phyloP scores from a whole-genome alignment of 2,113 vertebrate genomes.

The Lampris incognitus region DNA sequence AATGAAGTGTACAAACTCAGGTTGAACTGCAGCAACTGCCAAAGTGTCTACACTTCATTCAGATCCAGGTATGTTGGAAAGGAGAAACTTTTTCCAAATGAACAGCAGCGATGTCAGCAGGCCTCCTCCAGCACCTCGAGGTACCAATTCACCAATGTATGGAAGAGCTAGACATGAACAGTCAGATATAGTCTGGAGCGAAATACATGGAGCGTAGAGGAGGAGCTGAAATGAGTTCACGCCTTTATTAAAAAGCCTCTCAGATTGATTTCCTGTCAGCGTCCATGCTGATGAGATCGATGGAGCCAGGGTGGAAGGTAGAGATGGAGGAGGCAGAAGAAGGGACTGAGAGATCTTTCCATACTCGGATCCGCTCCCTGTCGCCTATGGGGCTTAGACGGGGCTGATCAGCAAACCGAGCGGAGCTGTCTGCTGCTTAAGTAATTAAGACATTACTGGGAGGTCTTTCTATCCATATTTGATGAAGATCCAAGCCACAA shows the following conservation, averaged over 20 bases:
- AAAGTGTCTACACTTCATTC: slow-evolving; percentile 7
- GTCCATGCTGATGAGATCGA: slow-evolving; percentile 72
- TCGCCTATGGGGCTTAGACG: slow-evolving; percentile 45
- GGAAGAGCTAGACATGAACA: slow-evolving; percentile 31
- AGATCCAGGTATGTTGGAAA: slow-evolving; percentile 14
- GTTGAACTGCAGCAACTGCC: neutral
- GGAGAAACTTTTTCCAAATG: slow-evolving; percentile 22
- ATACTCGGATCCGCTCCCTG: slow-evolving; percentile 43
- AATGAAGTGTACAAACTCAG: neutral
- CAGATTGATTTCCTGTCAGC: slow-evolving; percentile 82
- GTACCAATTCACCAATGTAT: slow-evolving; percentile 13
- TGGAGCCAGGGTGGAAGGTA: slow-evolving; percentile 57
- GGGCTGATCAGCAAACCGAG: slow-evolving; percentile 40
- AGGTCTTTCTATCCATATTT: slow-evolving; percentile 79
- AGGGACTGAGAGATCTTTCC: slow-evolving; percentile 54
- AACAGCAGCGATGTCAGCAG: slow-evolving; percentile 10
- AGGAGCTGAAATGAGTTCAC: slow-evolving; percentile 62
- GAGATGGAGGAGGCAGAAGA: slow-evolving; percentile 55
- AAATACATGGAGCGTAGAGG: slow-evolving; percentile 26
- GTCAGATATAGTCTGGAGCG: neutral
- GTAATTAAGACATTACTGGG: slow-evolving; percentile 78
- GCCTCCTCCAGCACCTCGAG: slow-evolving; percentile 22
- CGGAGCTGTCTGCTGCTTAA: slow-evolving; percentile 61
- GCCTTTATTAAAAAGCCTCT: slow-evolving; percentile 81
- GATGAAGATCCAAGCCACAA: slow-evolving; percentile 76